These are phyloP conservation scores for Camarhynchus parvulus DNA, from an alignment of 2,113 vertebrate genomes.

Conservation along the genomic window DNA sequence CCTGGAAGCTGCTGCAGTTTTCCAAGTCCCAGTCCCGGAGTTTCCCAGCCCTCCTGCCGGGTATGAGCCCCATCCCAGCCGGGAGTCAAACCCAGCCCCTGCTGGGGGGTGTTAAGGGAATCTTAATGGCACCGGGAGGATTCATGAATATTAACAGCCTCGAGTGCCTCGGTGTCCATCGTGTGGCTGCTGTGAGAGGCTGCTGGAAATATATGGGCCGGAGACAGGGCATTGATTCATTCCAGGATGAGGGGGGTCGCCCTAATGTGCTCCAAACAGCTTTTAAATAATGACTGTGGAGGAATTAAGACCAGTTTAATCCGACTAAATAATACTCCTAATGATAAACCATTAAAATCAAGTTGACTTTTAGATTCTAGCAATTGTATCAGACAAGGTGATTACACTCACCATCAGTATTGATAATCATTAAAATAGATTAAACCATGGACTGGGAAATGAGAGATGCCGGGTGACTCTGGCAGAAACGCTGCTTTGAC, in stretches of 20 bases:
- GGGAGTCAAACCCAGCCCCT: neutral
- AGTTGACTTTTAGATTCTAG: constrained; percentile 14
- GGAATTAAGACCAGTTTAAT: constrained; percentile 51
- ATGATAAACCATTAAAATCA: constrained; percentile 50
- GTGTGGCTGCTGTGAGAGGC: neutral
- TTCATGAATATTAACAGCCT: neutral
- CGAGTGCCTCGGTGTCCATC: neutral
- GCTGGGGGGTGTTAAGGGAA: neutral
- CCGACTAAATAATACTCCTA: constrained; percentile 30
- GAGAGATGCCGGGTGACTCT: neutral
- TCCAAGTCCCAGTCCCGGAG: accelerated
- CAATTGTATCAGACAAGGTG: constrained; percentile 47
- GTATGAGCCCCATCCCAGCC: neutral
- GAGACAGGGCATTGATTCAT: constrained; percentile 16
- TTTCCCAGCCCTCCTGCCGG: neutral
- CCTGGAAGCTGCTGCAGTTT: neutral
- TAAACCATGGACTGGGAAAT: neutral
- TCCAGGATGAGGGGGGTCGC: neutral
- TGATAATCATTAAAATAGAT: constrained; percentile 47
- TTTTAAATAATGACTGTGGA: neutral
- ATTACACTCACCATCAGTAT: constrained; percentile 25
- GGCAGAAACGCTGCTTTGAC: neutral
- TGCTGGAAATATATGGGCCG: neutral
- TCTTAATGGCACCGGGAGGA: neutral
- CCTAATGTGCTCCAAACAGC: neutral